phyloP scores from a whole-genome alignment of 2,113 vertebrate species.

The Xenus cinereus region DNA sequence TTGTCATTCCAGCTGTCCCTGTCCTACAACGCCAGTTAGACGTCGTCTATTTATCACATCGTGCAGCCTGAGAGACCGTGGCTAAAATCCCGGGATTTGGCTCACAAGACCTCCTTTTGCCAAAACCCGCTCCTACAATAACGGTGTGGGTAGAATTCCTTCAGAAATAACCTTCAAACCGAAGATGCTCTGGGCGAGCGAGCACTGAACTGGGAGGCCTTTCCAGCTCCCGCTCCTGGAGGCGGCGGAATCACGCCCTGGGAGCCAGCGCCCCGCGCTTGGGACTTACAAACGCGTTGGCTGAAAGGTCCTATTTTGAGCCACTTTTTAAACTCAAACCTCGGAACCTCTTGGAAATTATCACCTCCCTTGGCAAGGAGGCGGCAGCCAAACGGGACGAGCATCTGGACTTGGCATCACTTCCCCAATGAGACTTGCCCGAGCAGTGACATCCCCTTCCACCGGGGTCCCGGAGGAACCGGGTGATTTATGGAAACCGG shows the following conservation, averaged over 20 bases:
- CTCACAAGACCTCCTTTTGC: background rate
- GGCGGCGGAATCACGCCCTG: rapidly evolving
- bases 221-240: background rate
- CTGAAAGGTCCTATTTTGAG: background rate
- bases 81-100: background rate
- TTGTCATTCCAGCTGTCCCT: background rate
- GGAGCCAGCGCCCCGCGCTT: rapidly evolving
- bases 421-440: background rate
- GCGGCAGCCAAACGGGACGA: background rate
- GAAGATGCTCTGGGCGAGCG: background rate
- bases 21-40: background rate
- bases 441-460: background rate
- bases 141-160: background rate
- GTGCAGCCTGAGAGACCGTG: rapidly evolving
- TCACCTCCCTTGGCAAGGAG: background rate
- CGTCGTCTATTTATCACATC: rapidly evolving
- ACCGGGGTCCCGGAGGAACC: rapidly evolving
- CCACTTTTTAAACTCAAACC: background rate
- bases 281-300: background rate
- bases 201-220: background rate
- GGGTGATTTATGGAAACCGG: background rate
- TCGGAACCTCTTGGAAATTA: background rate
- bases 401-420: background rate
- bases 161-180: background rate
- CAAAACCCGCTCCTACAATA: background rate